Conservation (phyloP, 2,113 vertebrate genomes). For the Trematomus loennbergii region DNA sequence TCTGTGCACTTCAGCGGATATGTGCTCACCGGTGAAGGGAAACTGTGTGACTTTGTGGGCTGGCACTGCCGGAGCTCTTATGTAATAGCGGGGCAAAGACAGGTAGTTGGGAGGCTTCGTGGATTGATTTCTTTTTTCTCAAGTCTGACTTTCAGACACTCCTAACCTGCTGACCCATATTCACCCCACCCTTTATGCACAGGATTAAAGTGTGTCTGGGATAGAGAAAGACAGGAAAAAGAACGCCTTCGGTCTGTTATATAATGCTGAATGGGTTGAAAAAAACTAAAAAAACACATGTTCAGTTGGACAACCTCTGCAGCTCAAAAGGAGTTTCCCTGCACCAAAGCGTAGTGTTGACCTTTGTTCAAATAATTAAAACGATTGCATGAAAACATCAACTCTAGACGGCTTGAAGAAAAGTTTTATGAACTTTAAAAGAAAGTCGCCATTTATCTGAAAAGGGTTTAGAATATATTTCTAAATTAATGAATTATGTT, state of each 20-base stretch:
- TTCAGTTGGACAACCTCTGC: slow-evolving; percentile 68
- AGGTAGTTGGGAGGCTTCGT: slow-evolving; percentile 74
- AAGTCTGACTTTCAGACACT: slow-evolving; percentile 82
- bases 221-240: slow-evolving; percentile 77
- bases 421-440: slow-evolving; percentile 46
- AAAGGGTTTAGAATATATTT: background rate
- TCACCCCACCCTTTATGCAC: slow-evolving; percentile 78
- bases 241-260: slow-evolving; percentile 80
- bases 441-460: background rate
- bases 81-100: slow-evolving; percentile 80
- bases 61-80: slow-evolving; percentile 80
- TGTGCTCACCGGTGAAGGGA: slow-evolving; percentile 34
- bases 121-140: slow-evolving; percentile 66
- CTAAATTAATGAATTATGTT: background rate
- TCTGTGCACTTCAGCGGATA: slow-evolving; percentile 7
- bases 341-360: slow-evolving; percentile 43
- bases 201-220: slow-evolving; percentile 81
- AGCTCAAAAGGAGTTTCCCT: slow-evolving; percentile 53
- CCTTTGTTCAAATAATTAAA: background rate
- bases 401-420: background rate
- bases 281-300: slow-evolving; percentile 56
- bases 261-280: slow-evolving; percentile 83
- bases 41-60: slow-evolving; percentile 72
- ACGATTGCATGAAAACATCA: background rate
- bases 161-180: slow-evolving; percentile 88